These are phyloP conservation scores for Plotosus lineatus DNA, from an alignment of 2,113 vertebrate genomes.

Conservation along the genomic window DNA sequence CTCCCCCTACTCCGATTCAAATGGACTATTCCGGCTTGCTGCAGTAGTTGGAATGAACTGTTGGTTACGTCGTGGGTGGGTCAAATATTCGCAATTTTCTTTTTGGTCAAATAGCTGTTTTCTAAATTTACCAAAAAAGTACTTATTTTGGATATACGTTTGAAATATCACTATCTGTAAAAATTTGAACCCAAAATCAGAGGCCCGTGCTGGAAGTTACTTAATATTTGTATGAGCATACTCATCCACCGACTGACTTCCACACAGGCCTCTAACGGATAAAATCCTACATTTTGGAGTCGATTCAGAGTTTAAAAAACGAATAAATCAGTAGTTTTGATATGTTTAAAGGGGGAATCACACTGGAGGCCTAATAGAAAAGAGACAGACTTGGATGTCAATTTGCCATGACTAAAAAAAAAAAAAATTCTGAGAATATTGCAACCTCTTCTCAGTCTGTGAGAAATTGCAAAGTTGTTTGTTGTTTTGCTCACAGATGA, in stretches of 20 bases:
- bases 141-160: not conserved
- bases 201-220: not conserved
- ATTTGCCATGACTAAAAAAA: too few relatives aligned
- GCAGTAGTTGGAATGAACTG: conserved; percentile 61
- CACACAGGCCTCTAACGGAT: not conserved
- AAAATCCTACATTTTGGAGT: too few relatives aligned
- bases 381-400: too few relatives aligned
- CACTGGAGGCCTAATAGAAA: too few relatives aligned
- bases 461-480: too few relatives aligned
- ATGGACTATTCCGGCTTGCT: conserved; percentile 71
- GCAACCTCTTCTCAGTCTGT: too few relatives aligned
- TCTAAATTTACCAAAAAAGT: not conserved
- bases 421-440: too few relatives aligned
- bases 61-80: not conserved
- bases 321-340: too few relatives aligned
- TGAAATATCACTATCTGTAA: not conserved
- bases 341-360: too few relatives aligned
- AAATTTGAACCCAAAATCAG: not conserved
- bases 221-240: not conserved
- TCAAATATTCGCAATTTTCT: not conserved
- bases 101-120: too few relatives aligned
- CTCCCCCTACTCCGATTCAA: not conserved
- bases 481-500: too few relatives aligned
- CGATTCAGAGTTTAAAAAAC: too few relatives aligned
- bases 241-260: not conserved